Percentiles rank a stretch among this genome's conserved stretches.
phyloP scores from a whole-genome alignment of 2,888 invertebrate genomes.

The Julus scandinavius region DNA sequence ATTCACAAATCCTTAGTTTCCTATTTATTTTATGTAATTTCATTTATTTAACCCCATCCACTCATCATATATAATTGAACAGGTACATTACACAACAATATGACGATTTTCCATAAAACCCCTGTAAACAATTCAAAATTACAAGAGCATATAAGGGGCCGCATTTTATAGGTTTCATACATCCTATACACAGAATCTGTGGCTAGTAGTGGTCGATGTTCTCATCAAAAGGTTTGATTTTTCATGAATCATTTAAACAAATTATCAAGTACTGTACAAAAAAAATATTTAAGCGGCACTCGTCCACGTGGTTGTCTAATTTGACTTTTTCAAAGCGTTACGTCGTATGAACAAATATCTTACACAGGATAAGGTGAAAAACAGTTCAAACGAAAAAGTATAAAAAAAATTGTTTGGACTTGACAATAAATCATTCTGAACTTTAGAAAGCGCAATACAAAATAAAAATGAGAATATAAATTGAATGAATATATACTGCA shows the following conservation, averaged over 20 bases:
- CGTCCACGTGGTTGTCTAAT: neutral
- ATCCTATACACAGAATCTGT: conserved; percentile 17
- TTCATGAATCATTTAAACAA: conserved; percentile 36
- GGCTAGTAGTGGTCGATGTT: conserved; percentile 31
- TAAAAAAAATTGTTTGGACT: neutral
- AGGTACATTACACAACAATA: conserved; percentile 53
- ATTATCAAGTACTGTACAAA: conserved; percentile 43
- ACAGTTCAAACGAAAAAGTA: neutral
- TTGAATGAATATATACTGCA: neutral
- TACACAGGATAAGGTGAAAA: conserved; percentile 21
- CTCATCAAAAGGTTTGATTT: conserved; percentile 14
- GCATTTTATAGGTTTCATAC: conserved; percentile 5
- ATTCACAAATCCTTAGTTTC: neutral
- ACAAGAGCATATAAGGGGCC: conserved; percentile 49
- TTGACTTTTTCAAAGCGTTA: conserved; percentile 4
- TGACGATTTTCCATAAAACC: conserved; percentile 50
- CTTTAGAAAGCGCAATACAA: neutral
- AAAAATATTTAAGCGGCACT: conserved; percentile 8
- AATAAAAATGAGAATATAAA: conserved; percentile 33
- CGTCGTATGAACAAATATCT: conserved; percentile 8
- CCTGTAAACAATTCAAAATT: conserved; percentile 51
- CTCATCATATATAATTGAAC: conserved; percentile 53
- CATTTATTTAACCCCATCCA: conserved; percentile 53
- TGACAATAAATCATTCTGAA: neutral
- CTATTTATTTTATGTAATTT: conserved; percentile 45